These are phyloP conservation scores for Baryphthengus martii DNA, from an alignment of 2,113 vertebrate genomes.

Conservation along the genomic window DNA sequence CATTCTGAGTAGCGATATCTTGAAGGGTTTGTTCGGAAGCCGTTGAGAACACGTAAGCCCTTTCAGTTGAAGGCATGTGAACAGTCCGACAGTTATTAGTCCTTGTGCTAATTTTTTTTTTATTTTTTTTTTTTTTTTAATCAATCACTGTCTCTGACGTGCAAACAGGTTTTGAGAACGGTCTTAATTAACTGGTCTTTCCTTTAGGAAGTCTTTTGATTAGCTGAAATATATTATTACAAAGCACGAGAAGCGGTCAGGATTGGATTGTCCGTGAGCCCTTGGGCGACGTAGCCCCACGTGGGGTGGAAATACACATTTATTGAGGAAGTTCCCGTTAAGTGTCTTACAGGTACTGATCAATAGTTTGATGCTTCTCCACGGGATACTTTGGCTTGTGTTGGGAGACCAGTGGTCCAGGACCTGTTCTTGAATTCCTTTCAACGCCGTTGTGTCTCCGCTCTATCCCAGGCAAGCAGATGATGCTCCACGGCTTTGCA, in stretches of 20 bases:
- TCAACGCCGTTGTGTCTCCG: background rate
- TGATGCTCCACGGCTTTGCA: conserved; percentile 8
- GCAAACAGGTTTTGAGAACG: background rate
- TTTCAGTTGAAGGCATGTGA: background rate
- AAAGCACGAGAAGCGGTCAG: background rate
- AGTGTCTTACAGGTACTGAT: background rate
- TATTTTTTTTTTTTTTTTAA: background rate
- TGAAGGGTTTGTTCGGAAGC: background rate
- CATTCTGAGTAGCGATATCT: background rate
- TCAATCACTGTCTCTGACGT: background rate
- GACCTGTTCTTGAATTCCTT: background rate
- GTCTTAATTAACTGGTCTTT: background rate
- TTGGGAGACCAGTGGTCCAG: background rate
- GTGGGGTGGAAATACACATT: background rate
- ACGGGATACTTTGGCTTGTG: background rate
- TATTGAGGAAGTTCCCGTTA: background rate
- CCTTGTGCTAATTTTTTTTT: background rate
- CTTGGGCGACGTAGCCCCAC: accelerated
- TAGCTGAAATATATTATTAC: background rate
- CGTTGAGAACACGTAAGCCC: background rate
- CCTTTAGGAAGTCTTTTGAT: background rate
- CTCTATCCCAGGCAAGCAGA: background rate
- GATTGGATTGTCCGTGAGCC: background rate
- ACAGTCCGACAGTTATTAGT: background rate
- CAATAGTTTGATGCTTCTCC: background rate